Evolutionary conservation across 1,140 invertebrate genomes (phyloP).

Genomic region (Formica selysi): DNA sequence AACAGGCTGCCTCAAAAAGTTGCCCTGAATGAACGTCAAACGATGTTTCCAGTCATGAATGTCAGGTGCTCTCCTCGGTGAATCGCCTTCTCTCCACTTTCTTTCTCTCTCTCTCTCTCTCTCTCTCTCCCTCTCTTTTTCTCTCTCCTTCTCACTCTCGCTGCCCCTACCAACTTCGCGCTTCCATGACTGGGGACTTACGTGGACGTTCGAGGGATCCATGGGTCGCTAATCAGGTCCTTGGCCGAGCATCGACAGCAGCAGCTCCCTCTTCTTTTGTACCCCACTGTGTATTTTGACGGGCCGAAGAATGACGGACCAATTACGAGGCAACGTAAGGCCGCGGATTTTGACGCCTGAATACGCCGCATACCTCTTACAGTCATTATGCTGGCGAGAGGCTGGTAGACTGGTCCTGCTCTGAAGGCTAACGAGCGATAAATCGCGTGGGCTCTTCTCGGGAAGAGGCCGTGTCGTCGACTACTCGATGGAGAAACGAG

Average conservation of each 20-base stretch:
- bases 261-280: constrained; percentile 53
- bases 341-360: constrained; percentile 60
- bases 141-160: background rate
- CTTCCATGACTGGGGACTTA: constrained; percentile 57
- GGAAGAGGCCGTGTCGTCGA: constrained; percentile 45
- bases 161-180: background rate
- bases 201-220: constrained; percentile 57
- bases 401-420: background rate
- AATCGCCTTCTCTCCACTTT: constrained; percentile 38
- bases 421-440: constrained; percentile 71
- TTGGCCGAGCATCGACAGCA: constrained; percentile 56
- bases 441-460: constrained; percentile 61
- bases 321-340: constrained; percentile 73
- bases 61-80: constrained; percentile 47
- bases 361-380: constrained; percentile 64
- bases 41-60: constrained; percentile 68
- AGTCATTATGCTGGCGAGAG: constrained; percentile 62
- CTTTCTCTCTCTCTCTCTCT: background rate
- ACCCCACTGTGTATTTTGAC: constrained; percentile 74
- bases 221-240: constrained; percentile 73
- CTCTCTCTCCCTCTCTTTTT: background rate
- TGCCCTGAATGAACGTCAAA: constrained; percentile 81
- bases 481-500: constrained; percentile 56
- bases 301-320: constrained; percentile 74
- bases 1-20: constrained; percentile 79